Conservation (phyloP, 2,888 invertebrate species). For the Nymphalis c-album region DNA sequence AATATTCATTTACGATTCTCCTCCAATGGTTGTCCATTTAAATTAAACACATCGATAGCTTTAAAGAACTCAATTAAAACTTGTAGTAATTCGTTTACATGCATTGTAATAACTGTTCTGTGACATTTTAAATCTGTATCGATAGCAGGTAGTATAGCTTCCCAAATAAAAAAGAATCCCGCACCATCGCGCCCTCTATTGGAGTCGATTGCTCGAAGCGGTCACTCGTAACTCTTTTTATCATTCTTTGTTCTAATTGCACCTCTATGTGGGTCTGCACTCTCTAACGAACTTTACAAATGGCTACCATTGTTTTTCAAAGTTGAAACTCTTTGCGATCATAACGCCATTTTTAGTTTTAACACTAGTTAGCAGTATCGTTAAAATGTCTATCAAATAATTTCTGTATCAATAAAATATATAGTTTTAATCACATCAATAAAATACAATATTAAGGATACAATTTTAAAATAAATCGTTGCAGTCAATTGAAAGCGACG, state of each 20-base stretch:
- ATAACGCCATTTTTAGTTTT: slow-evolving; percentile 1
- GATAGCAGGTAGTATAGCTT: slow-evolving; percentile 33
- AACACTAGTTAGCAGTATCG: not conserved
- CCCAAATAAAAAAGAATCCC: slow-evolving; percentile 40
- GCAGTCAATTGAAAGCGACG: too few relatives aligned
- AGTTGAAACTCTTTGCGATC: slow-evolving; percentile 24
- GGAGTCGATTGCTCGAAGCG: slow-evolving; percentile 54
- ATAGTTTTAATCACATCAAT: not conserved
- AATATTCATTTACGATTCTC: not conserved
- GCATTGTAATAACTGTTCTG: slow-evolving; percentile 3
- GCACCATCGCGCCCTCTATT: slow-evolving; percentile 39
- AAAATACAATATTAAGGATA: not conserved
- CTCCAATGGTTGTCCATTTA: not conserved
- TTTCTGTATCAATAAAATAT: too few relatives aligned
- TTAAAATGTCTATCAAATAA: not conserved
- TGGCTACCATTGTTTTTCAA: slow-evolving; percentile 37
- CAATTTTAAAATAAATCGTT: slow-evolving; percentile 2
- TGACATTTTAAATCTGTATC: slow-evolving; percentile 36
- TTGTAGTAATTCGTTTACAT: slow-evolving; percentile 4
- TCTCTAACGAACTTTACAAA: slow-evolving; percentile 53
- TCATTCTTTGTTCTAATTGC: slow-evolving; percentile 63
- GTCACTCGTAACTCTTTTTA: slow-evolving; percentile 50
- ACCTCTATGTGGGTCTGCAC: slow-evolving; percentile 49
- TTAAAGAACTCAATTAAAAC: slow-evolving; percentile 10
- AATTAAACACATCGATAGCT: slow-evolving; percentile 3